These are phyloP conservation scores for Morelia viridis DNA, from an alignment of 2,797 vertebrate species.

Conservation along the genomic window DNA sequence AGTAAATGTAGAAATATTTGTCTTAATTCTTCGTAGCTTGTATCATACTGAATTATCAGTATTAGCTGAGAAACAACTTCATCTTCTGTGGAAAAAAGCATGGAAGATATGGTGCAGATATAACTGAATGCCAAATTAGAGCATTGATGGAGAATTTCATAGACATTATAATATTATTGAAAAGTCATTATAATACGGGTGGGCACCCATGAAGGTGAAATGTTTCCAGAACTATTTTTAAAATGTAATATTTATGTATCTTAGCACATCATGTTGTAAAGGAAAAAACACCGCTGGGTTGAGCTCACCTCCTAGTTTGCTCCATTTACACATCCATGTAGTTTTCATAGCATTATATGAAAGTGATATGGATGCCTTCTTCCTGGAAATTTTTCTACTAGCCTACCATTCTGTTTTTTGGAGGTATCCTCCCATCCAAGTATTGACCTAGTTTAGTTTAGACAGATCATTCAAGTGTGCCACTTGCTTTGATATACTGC, in stretches of 20 bases:
- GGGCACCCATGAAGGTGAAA: background rate
- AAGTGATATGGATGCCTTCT: too few species aligned
- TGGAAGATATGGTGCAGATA: background rate
- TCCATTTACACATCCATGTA: too few species aligned
- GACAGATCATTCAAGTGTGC: too few species aligned
- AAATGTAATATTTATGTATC: background rate
- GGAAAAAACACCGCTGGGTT: too few species aligned
- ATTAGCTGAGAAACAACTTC: background rate
- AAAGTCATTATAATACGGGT: background rate
- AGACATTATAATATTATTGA: background rate
- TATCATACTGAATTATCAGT: background rate
- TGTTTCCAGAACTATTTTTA: background rate
- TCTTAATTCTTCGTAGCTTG: background rate
- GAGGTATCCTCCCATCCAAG: too few species aligned
- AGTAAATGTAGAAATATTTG: background rate
- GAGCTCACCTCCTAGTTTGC: too few species aligned
- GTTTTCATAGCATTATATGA: too few species aligned
- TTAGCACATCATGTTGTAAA: too few species aligned
- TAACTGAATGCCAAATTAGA: background rate
- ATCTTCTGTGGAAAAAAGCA: rapidly evolving
- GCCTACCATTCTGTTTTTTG: too few species aligned
- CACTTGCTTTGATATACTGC: too few species aligned
- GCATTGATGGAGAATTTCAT: background rate
- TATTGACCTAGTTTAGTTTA: too few species aligned
- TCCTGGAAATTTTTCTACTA: too few species aligned